These are phyloP conservation scores for Deroptyus accipitrinus DNA, from an alignment of 2,113 vertebrate species.

Conservation along the genomic window DNA sequence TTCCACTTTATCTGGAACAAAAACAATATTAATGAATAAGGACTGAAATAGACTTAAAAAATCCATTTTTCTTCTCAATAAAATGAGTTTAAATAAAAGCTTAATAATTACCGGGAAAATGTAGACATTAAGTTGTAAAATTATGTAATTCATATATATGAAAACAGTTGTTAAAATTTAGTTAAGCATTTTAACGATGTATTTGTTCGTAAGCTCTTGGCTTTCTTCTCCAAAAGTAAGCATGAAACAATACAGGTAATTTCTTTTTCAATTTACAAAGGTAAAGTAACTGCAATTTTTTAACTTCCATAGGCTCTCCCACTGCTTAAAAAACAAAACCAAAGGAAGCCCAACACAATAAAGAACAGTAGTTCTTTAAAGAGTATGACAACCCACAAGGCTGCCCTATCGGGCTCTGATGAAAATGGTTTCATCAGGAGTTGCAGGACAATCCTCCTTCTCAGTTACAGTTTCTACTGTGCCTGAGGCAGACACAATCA, in stretches of 20 bases:
- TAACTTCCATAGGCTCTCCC: neutral
- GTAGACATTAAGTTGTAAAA: neutral
- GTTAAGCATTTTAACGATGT: neutral
- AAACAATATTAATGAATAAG: neutral
- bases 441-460: constrained; percentile 46
- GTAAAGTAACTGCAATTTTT: neutral
- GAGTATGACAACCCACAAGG: neutral
- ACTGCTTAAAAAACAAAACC: neutral
- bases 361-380: neutral
- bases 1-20: neutral
- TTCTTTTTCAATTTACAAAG: neutral
- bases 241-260: neutral
- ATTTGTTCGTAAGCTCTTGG: neutral
- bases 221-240: neutral
- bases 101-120: neutral
- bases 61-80: neutral
- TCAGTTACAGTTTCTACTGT: constrained; percentile 72
- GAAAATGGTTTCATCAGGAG: constrained; percentile 74
- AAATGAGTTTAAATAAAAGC: neutral
- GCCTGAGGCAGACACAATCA: constrained; percentile 83
- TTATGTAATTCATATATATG: neutral
- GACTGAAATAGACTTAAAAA: neutral
- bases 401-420: constrained; percentile 83
- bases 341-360: neutral
- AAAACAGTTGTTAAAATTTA: neutral